Evolutionary conservation across 1,140 invertebrate genomes (phyloP), one percentile per base, ranked within the genome.

Genomic region (Listronotus oregonensis): DNA sequence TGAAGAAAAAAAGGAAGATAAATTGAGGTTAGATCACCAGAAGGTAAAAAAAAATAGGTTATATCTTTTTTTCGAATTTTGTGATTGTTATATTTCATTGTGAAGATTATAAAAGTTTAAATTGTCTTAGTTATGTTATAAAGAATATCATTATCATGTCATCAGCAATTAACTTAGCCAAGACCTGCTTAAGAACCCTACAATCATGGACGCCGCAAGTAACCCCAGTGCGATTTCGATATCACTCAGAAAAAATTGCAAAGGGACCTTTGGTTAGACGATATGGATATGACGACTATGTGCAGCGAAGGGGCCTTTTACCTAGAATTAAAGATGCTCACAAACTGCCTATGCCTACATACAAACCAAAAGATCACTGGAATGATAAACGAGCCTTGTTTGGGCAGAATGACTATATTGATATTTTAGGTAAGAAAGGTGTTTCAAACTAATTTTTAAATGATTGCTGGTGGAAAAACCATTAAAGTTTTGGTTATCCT

Each of bases 331-430:
- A 79, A 59, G 80, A 78, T 44, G 80, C 80, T 18, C 75, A 76
- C 21, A 78, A 76, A 68, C 70, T 87, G n/a, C 83, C 86, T 11
- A 85, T 93, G 73, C 89, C 89, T 3, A 77, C 85, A 34, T 94
- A 93, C 63, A 82, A 84, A 64, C 90, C 91, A 0, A 85, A 82
- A 70, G 84, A 95, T 80, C 62, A 73, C 0, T 98, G 95, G 95
- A 73, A 76, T 9, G 81, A 88, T 70, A 89, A 87, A 69, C 85
- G 85, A 76, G 93, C 94, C 9, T 74, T 95, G 0, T 96, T 94
- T 83, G 95, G 95, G 1, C 95, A 97, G 77, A 98, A 98, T 83
- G 95, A 98, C 81, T 97, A 97, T 74, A 97, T 98, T 57, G 95
- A 97, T 80, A 96, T 97, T 54, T 81, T 97, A 31, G 95, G 95